phyloP scores from a whole-genome alignment of 1,140 invertebrate genomes.

The Drosophila bocqueti region DNA sequence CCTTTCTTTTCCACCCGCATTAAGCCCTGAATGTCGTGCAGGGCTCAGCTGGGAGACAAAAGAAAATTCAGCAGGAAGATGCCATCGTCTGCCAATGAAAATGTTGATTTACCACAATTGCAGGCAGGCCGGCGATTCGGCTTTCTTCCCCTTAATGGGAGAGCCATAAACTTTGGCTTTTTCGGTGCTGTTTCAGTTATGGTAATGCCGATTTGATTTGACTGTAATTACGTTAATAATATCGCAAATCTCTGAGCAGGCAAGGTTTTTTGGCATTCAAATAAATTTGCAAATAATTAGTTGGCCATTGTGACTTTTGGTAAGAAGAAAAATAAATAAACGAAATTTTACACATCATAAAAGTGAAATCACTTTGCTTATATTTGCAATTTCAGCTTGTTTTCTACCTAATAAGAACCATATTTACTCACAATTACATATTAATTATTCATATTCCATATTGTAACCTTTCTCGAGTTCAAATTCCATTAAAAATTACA shows the following conservation, averaged over 20 bases:
- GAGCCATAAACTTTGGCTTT: slow-evolving; percentile 47
- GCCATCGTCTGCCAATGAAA: slow-evolving; percentile 21
- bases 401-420: not conserved
- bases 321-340: not conserved
- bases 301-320: not conserved
- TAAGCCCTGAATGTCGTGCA: slow-evolving; percentile 53
- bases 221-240: slow-evolving; percentile 42
- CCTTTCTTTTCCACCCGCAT: not conserved
- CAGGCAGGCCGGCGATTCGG: slow-evolving; percentile 24
- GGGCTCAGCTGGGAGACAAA: slow-evolving; percentile 44
- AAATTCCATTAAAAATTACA: slow-evolving; percentile 22
- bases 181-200: slow-evolving; percentile 24
- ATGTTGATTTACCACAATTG: slow-evolving; percentile 68
- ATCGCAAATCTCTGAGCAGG: slow-evolving; percentile 7
- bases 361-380: too few relatives aligned
- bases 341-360: not conserved
- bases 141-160: slow-evolving; percentile 41
- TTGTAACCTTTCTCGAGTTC: slow-evolving; percentile 4
- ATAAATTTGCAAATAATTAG: slow-evolving; percentile 6
- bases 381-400: not conserved
- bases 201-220: slow-evolving; percentile 53
- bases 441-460: slow-evolving; percentile 18
- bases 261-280: not conserved
- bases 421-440: not conserved
- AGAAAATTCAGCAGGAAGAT: slow-evolving; percentile 46